Evolutionary conservation across 2,888 invertebrate species (phyloP), one percentile per base, ranked within the genome.

Genomic region (Agapostemon virescens): DNA sequence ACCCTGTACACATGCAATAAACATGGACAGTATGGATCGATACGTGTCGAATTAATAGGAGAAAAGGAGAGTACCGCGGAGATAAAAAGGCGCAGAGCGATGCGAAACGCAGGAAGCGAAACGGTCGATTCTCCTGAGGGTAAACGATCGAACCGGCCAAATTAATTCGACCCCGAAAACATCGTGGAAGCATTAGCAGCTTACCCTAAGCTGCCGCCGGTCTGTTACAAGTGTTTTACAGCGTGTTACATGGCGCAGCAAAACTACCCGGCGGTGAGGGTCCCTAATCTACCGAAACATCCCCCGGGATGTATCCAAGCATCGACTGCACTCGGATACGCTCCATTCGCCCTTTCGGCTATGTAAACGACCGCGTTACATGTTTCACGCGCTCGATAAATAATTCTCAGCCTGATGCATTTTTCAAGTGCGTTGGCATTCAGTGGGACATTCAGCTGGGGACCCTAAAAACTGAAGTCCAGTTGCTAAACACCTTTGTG

Each of bases 251-350:
- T 86, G 88, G 84, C 88, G 89, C 87, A 90, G 86, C 87, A 83
- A 87, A 88, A 86, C 84, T 85, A 83, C 74, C 68, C 69, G 64
- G 83, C 79, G 86, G 88, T 78, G 87, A 85, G 87, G 91, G 90
- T 91, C 91, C 91, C 91, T 92, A 92, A 92, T 92, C 92, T 91
- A 92, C 88, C 92, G 92, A 91, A 90, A 92, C 92, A 90, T 92
- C 90, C 90, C 90, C 66, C 58, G 90, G 89, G 90, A 90, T 86
- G 83, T 87, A 86, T 86, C 86, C 85, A 85, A 85, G 77, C 79
- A 85, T 84, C 83, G 79, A 81, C 84, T 84, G 84, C 86, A 85
- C 89, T 88, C 87, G 84, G 88, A 89, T 87, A 89, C 87, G 88
- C 90, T 88, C 89, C 84, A 88, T 89, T 89, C 90, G 85, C 84